A percentile compares a stretch with the other conserved stretches of the same genome.
Evolutionary conservation across 2,888 invertebrate species (phyloP).

Genomic region (Dryocosmus kuriphilus): DNA sequence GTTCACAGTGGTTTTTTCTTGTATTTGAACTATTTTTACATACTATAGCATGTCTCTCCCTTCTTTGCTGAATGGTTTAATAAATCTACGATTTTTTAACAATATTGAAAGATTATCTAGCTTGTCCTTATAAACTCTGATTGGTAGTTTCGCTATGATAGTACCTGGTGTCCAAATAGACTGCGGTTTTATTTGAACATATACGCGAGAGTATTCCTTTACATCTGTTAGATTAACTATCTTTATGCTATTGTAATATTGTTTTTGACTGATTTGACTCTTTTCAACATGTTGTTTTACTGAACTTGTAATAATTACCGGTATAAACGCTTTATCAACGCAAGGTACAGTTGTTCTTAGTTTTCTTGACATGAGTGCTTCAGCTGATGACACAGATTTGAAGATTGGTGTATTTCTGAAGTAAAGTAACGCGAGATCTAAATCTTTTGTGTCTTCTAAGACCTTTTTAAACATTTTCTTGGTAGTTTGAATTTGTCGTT

Average conservation of each 20-base stretch:
- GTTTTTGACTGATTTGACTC: slow-evolving; percentile 37
- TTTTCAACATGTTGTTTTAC: background rate
- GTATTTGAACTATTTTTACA: too few relatives aligned
- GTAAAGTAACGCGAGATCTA: slow-evolving; percentile 50
- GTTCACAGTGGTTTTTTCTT: too few relatives aligned
- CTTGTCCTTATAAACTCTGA: too few relatives aligned
- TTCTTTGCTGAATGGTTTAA: too few relatives aligned
- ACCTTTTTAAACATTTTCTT: slow-evolving; percentile 48
- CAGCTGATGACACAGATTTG: slow-evolving; percentile 46
- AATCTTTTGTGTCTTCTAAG: slow-evolving; percentile 33
- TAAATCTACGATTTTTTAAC: too few relatives aligned
- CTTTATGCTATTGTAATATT: slow-evolving; percentile 34
- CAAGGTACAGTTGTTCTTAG: background rate
- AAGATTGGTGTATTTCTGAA: slow-evolving; percentile 55
- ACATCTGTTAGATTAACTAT: background rate
- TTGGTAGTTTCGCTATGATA: too few relatives aligned
- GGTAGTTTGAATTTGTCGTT: slow-evolving; percentile 49
- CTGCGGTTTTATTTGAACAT: background rate
- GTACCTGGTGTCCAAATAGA: background rate
- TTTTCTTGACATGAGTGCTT: slow-evolving; percentile 49
- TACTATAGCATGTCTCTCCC: too few relatives aligned
- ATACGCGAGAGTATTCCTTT: background rate
- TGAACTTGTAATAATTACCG: background rate
- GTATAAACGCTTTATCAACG: background rate
- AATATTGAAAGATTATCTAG: too few relatives aligned